Evolutionary conservation across 2,888 invertebrate genomes (phyloP), one percentile per base, ranked within the genome.

Genomic region (Rhagophthalmus giganteus): DNA sequence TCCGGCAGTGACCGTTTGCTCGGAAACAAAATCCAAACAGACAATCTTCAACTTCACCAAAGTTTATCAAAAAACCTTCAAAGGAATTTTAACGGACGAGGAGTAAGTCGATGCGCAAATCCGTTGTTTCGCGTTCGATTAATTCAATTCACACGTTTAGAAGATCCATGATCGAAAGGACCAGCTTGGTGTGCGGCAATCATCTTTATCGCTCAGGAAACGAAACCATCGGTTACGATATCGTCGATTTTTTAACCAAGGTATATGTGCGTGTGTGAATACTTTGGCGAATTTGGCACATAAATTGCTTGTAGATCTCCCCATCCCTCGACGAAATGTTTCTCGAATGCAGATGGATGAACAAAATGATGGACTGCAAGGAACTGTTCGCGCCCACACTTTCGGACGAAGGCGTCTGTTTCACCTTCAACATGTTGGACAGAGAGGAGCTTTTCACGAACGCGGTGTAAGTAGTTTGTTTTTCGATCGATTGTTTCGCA

Each of bases 321-420:
- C 75, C 74, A 3, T 61, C 65, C 25, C 70, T 73, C 44, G 55
- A 64, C 1, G 72, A 74, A 37, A 64, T 69, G 28, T 60, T 75
- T 13, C 70, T 67, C 59, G 35, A 52, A 5, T 79, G 79, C 32
- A 78, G 77, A 62, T 72, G 80, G 65, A 74, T 75, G 10, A 75
- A 77, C 62, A 63, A 75, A 14, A 71, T 73, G 39, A 65, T 69
- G 57, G 69, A 68, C 14, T 87, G 87, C 62, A 68, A 77, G 0
- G 75, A 80, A 7, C 70, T 86, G 1, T 87, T 87, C 63, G 79
- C 78, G 0, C 82, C 84, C 1, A 81, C 84, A 50, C 61, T 87
- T 37, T 87, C 87, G 0, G 87, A 88, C 64, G 87, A 87, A 66
- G 88, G 88, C 0, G 73, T 85, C 2, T 88, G 88, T 63, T 87